phyloP scores from a whole-genome alignment of 2,113 vertebrate genomes.

The Ifrita kowaldi region DNA sequence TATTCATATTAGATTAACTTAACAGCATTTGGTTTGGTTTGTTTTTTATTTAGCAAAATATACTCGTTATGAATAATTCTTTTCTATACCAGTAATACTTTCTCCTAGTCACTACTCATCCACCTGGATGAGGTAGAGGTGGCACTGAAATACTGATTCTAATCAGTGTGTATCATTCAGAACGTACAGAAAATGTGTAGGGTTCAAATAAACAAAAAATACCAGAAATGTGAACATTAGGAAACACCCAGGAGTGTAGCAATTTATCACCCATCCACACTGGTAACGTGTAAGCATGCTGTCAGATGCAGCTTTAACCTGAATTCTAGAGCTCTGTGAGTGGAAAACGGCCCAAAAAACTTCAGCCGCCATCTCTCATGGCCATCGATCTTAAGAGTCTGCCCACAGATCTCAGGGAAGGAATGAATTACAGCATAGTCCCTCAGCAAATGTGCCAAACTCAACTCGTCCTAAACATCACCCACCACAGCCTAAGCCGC shows the following conservation, averaged over 20 bases:
- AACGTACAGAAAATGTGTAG: neutral
- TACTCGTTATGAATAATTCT: neutral
- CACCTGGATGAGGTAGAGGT: neutral
- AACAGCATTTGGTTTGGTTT: neutral
- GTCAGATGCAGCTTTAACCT: neutral
- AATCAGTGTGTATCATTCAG: neutral
- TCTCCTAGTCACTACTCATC: neutral
- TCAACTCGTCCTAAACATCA: neutral
- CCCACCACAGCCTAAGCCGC: neutral
- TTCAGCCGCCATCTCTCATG: neutral
- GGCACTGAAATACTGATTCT: neutral
- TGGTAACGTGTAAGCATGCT: neutral
- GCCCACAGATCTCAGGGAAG: neutral
- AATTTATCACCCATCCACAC: neutral
- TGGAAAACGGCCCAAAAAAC: neutral
- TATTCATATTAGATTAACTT: conserved; percentile 2
- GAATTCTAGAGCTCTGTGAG: neutral
- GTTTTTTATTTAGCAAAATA: neutral
- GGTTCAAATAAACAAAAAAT: neutral
- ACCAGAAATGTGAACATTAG: neutral
- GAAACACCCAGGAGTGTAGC: neutral
- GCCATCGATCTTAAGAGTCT: neutral
- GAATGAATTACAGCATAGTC: neutral
- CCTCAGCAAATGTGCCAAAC: neutral
- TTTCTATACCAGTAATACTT: neutral